Conservation (phyloP, 2,113 vertebrate genomes). For the Todiramphus chloris region DNA sequence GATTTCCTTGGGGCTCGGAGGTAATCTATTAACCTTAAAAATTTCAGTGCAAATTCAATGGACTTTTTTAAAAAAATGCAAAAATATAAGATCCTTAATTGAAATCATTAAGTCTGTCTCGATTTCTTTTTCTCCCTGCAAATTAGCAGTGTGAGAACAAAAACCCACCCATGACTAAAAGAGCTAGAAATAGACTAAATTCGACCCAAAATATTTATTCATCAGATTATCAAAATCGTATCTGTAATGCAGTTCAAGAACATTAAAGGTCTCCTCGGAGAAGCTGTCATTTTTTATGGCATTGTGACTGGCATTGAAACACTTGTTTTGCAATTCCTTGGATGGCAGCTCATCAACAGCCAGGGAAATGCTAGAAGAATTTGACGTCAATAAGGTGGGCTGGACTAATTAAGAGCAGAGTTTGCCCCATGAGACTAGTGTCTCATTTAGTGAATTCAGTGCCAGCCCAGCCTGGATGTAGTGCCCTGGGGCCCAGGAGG, state of each 20-base stretch:
- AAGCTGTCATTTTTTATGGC: constrained; percentile 3
- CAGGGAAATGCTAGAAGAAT: background rate
- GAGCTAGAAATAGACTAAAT: background rate
- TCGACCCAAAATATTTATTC: background rate
- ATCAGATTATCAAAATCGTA: background rate
- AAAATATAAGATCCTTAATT: constrained; percentile 61
- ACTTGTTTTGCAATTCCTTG: background rate
- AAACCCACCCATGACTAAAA: background rate
- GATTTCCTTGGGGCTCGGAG: constrained; percentile 71
- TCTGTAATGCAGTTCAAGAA: background rate
- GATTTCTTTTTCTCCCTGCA: constrained; percentile 23
- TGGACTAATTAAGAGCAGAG: background rate
- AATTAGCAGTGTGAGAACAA: background rate
- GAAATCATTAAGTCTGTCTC: constrained; percentile 56
- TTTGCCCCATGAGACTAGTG: background rate
- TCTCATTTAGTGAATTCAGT: background rate
- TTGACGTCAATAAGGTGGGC: background rate
- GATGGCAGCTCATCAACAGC: background rate
- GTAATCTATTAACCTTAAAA: constrained; percentile 76
- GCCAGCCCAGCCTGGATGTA: background rate
- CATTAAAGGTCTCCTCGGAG: constrained; percentile 33
- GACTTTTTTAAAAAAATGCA: background rate
- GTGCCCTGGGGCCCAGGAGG: background rate
- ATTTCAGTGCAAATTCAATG: constrained; percentile 59
- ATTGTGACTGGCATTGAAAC: background rate